phyloP scores from a whole-genome alignment of 2,888 invertebrate species.

The Tinea trinotella region DNA sequence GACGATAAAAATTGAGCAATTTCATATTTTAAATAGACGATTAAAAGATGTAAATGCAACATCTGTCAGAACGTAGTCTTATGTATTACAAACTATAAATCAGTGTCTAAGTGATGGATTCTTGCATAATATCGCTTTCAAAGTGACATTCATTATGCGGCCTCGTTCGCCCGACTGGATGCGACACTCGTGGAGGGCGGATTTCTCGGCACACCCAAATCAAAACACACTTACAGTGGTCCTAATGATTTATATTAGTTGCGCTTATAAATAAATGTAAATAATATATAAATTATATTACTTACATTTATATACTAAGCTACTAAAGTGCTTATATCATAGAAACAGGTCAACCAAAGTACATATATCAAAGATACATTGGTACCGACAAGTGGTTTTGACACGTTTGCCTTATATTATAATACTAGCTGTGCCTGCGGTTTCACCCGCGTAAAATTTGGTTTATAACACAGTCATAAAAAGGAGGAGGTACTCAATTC shows the following conservation, averaged over 20 bases:
- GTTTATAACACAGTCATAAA: too few species aligned
- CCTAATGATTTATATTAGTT: slow-evolving; percentile 25
- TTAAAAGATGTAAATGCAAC: slow-evolving; percentile 17
- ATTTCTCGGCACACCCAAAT: too few species aligned
- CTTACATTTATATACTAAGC: too few species aligned
- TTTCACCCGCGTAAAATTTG: too few species aligned
- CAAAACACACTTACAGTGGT: too few species aligned
- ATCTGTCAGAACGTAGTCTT: slow-evolving; percentile 12
- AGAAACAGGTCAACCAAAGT: too few species aligned
- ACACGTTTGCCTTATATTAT: too few species aligned
- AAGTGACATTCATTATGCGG: slow-evolving; percentile 41
- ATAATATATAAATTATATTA: not conserved
- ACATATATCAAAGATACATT: too few species aligned
- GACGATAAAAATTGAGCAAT: not conserved
- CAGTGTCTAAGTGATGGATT: slow-evolving; percentile 31
- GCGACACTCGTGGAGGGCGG: slow-evolving; percentile 29
- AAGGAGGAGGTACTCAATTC: too few species aligned
- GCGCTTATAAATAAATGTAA: slow-evolving; percentile 16
- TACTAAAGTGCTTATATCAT: too few species aligned
- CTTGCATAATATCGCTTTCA: slow-evolving; percentile 42
- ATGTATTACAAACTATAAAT: slow-evolving; percentile 31
- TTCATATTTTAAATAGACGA: slow-evolving; percentile 17
- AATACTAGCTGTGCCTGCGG: too few species aligned
- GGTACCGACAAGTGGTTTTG: too few species aligned
- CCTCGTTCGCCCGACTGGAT: slow-evolving; percentile 29